Conservation (phyloP, 2,888 invertebrate species). For the Globia sparganii region DNA sequence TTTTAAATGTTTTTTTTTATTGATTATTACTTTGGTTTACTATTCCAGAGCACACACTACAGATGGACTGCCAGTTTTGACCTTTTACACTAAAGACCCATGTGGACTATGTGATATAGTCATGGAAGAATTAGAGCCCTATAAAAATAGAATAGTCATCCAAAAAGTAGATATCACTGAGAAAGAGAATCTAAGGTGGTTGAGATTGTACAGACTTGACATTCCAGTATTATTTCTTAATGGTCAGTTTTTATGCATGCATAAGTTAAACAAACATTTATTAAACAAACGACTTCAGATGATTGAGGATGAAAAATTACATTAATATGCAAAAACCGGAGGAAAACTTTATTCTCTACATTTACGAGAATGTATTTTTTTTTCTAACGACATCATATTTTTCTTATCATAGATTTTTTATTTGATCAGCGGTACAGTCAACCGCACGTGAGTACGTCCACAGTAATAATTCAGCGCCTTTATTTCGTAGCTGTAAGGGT, state of each 20-base stretch:
- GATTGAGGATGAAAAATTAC: conserved; percentile 76
- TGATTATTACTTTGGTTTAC: conserved; percentile 55
- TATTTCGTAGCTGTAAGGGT: not conserved
- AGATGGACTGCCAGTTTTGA: conserved; percentile 91
- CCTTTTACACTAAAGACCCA: conserved; percentile 95
- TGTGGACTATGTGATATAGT: conserved; percentile 96
- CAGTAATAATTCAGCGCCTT: not conserved
- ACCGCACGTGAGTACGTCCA: not conserved
- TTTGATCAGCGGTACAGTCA: not conserved
- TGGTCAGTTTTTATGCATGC: conserved; percentile 95
- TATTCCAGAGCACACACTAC: conserved; percentile 84
- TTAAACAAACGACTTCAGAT: conserved; percentile 88
- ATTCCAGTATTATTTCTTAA: conserved; percentile 97
- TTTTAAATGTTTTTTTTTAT: conserved; percentile 64
- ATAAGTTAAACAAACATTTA: conserved; percentile 91
- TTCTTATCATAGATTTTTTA: too few species aligned
- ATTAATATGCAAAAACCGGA: conserved; percentile 3
- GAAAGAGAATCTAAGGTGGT: conserved; percentile 93
- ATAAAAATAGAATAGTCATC: conserved; percentile 91
- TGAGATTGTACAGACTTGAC: conserved; percentile 94
- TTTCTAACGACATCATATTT: not conserved
- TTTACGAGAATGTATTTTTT: not conserved
- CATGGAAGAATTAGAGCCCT: conserved; percentile 91
- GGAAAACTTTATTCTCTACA: not conserved
- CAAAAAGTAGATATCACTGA: conserved; percentile 94